Base-by-base conservation (phyloP, 2,888 invertebrate genomes). In the Philonicus albiceps region DNA sequence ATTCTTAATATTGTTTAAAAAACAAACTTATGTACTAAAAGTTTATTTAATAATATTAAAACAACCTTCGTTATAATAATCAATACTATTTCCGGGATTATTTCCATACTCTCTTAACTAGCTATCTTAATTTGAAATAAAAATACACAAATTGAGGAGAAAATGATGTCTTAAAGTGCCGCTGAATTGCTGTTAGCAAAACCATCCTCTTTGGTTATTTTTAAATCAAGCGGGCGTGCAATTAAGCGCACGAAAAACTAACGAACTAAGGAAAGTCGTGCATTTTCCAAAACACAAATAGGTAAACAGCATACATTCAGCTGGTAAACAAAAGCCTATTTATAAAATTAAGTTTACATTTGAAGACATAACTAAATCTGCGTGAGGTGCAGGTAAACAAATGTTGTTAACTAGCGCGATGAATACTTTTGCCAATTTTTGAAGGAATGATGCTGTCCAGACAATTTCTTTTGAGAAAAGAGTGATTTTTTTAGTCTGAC, bases 291-390 rank as follows among this genome's bases (percentile, higher is more conserved):
- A 34, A 81, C 55, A 81, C 30, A 81, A 55, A 81, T 27, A 27
- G 81, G 64, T 81, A 81, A 81, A 81, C 55, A 81, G 74, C n/a
- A 34, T 31, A 37, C 37, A 64, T 64, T 19, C 19, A 64, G 27
- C 49, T 27, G 78, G 53, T 78, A 78, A 64, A 81, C 31, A 81
- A 55, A 55, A 19, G 30, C 81, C 81, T 81, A 81, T 81, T 81
- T 81, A 81, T 81, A 81, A 81, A 81, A n/a, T 64, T 1, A 31
- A 81, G 81, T 81, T 81, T 81, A 81, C 81, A 81, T 81, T 81
- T 30, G 81, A 34, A 81, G 81, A 55, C 81, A 55, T 55, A 64
- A 55, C 55, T 81, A 55, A 81, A 55, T 22, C 81, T 55, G 34
- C 81, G 34, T 81, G 81, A 34, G 81, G 81, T 81, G 53, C 19